Conservation (phyloP, 2,797 vertebrate species). For the Myotis daubentonii region DNA sequence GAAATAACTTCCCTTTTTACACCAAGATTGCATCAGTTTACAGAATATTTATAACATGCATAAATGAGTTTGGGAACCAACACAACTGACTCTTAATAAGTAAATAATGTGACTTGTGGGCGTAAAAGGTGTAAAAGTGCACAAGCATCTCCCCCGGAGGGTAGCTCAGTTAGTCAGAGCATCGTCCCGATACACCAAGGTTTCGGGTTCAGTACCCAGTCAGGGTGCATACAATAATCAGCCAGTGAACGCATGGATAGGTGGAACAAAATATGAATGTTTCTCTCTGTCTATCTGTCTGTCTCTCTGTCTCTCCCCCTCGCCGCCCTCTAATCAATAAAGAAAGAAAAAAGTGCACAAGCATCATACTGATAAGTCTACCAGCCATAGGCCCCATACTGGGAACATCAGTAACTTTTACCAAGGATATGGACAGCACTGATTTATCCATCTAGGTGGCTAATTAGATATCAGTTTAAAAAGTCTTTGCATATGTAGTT, state of each 20-base stretch:
- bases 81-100: not conserved
- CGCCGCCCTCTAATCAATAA: not conserved
- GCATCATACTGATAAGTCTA: not conserved
- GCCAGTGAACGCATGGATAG: not conserved
- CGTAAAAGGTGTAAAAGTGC: not conserved
- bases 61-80: constrained; percentile 1
- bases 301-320: not conserved
- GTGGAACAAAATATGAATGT: not conserved
- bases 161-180: not conserved
- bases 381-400: fast-evolving
- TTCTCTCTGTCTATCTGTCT: not conserved
- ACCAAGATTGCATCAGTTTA: not conserved
- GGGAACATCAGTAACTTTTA: not conserved
- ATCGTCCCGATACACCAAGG: not conserved
- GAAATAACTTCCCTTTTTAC: not conserved
- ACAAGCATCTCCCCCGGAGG: not conserved
- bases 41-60: not conserved
- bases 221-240: not conserved
- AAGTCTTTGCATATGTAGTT: not conserved
- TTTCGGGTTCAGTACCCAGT: not conserved
- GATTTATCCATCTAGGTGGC: not conserved
- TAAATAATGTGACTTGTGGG: not conserved
- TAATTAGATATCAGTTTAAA: not conserved
- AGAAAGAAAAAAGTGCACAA: not conserved
- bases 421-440: not conserved